Conservation (phyloP, 2,888 invertebrate genomes). For the Hyles lineata region DNA sequence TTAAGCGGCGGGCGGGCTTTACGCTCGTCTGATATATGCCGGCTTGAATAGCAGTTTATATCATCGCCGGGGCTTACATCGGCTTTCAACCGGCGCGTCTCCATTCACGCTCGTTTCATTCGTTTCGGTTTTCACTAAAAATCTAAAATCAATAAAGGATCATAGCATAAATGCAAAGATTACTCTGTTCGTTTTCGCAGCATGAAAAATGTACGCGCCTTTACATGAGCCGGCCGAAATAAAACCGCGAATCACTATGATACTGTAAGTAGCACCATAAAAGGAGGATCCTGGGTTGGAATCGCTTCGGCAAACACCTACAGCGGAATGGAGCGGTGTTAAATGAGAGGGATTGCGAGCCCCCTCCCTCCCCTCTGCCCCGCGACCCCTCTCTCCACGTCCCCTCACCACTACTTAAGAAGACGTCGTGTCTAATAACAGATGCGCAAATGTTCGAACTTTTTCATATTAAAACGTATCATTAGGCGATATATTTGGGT, state of each 20-base stretch:
- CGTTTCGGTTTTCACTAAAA: slow-evolving; percentile 83
- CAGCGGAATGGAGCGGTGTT: slow-evolving; percentile 81
- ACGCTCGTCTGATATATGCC: slow-evolving; percentile 69
- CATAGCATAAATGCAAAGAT: slow-evolving; percentile 84
- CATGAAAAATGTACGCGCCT: slow-evolving; percentile 82
- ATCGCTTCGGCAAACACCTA: slow-evolving; percentile 85
- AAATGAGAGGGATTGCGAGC: slow-evolving; percentile 83
- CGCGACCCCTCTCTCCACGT: neutral
- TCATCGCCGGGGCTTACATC: slow-evolving; percentile 78
- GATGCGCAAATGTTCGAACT: slow-evolving; percentile 67
- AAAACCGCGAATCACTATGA: slow-evolving; percentile 85
- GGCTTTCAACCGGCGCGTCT: slow-evolving; percentile 80
- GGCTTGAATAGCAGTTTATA: slow-evolving; percentile 79
- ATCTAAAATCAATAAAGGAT: slow-evolving; percentile 86
- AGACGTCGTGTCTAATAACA: slow-evolving; percentile 70
- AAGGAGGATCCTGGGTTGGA: slow-evolving; percentile 77
- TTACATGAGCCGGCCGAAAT: slow-evolving; percentile 82
- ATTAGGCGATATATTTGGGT: slow-evolving; percentile 50
- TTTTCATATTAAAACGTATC: slow-evolving; percentile 66
- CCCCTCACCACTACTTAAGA: slow-evolving; percentile 62
- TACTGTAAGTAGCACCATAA: slow-evolving; percentile 82
- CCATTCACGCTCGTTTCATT: slow-evolving; percentile 82
- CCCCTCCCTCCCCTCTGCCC: slow-evolving; percentile 45
- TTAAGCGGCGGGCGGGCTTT: slow-evolving; percentile 57
- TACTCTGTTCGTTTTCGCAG: slow-evolving; percentile 77